A percentile compares a stretch with the other conserved stretches of the same genome.
phyloP scores from a whole-genome alignment of 2,797 vertebrate genomes.

The Botia almorhae region DNA sequence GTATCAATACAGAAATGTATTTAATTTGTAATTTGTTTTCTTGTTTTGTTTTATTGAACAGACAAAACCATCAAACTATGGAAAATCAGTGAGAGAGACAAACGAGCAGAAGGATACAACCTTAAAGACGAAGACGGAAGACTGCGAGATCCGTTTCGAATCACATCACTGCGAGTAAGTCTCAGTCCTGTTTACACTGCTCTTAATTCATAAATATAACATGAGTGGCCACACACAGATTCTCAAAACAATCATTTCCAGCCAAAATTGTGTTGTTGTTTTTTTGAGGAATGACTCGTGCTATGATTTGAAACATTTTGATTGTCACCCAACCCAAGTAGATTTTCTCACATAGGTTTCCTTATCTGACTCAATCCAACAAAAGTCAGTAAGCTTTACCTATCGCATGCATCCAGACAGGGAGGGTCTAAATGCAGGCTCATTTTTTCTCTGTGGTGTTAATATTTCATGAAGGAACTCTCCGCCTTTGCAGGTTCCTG shows the following conservation, averaged over 20 bases:
- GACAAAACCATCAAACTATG: conserved; percentile 99
- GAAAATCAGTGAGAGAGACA: conserved; percentile 98
- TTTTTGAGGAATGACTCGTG: no score
- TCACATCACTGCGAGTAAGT: conserved; percentile 91
- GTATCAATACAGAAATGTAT: not conserved
- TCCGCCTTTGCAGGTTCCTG: no score
- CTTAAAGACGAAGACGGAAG: conserved; percentile 96
- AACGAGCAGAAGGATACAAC: conserved; percentile 96
- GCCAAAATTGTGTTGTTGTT: no score
- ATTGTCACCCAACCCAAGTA: no score
- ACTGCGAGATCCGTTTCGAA: conserved; percentile 91
- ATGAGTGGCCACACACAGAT: no score
- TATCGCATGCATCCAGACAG: not conserved
- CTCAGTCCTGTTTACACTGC: not conserved
- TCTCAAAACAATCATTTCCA: no score
- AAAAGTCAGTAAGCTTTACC: no score
- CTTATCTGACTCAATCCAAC: no score
- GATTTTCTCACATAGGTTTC: not conserved
- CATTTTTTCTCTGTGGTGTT: not conserved
- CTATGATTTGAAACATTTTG: no score
- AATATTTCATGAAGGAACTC: not conserved
- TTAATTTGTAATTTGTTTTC: no score
- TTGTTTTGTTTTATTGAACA: conserved; percentile 64
- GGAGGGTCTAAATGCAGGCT: not conserved
- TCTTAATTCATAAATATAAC: not conserved